Base-by-base conservation (phyloP, 1,140 invertebrate genomes). In the Asobara japonica region DNA sequence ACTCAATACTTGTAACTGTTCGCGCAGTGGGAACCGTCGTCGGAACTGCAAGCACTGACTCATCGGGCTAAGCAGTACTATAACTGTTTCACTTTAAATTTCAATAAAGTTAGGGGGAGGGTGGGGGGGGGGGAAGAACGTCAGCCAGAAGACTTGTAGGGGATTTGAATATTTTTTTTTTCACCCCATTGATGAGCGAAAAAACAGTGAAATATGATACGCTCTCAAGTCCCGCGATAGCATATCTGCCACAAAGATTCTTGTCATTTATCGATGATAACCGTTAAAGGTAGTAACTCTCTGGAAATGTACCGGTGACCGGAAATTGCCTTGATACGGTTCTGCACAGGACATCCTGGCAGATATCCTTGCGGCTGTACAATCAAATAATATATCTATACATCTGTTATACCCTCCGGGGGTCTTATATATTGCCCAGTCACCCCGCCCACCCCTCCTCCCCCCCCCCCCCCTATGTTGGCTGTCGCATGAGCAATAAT, bases 401-500 rank as follows among this genome's bases (percentile, higher is more conserved):
- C 51, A 18, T 56, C 11, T 3, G 22, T 56, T 56, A 56, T 56
- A 25, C 51, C 51, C 51, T 56, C 51, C 51, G 51, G 51, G 69
- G 60, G 69, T 29, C 62, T 71, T 25, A 71, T 71, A 71, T 71
- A 56, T 56, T 56, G 51, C 51, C 51, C 51, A 25, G 2, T 2
- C 22, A 56, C 18, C 51, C n/a, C n/a, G n/a, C n/a, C n/a, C n/a
- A n/a, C n/a, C n/a, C n/a, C n/a, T n/a, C n/a, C n/a, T n/a, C n/a
- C n/a, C n/a, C n/a, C n/a, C n/a, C n/a, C n/a, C n/a, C n/a, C n/a
- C 41, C 33, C 60, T 60, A 20, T 29, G 25, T 30, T 25, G 60
- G 36, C 61, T 71, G 61, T 71, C 69, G 65, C 38, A 71, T 65
- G 69, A 71, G 69, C 61, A 71, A 71, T 71, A 71, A 71, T 71